These are phyloP conservation scores for Drosophila diplacantha DNA, from an alignment of 2,888 invertebrate genomes.

Conservation along the genomic window DNA sequence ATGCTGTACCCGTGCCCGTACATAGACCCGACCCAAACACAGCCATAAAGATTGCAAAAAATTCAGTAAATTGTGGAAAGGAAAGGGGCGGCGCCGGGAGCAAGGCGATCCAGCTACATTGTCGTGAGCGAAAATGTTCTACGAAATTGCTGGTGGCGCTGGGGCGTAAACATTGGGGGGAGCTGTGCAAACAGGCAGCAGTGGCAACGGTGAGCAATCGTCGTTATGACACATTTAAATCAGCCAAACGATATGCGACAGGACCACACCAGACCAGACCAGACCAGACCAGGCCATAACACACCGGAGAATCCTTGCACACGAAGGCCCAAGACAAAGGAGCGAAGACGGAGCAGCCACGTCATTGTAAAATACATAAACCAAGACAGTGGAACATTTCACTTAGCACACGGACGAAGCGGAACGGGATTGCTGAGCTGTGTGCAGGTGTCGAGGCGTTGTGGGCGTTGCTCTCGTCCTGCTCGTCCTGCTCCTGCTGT, in stretches of 20 bases:
- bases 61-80: conserved; percentile 8
- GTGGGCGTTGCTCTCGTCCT: conserved; percentile 9
- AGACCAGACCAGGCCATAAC: conserved; percentile 37
- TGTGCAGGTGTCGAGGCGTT: conserved; percentile 55
- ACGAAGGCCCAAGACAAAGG: conserved; percentile 49
- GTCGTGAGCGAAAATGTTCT: conserved; percentile 37
- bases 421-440: conserved; percentile 19
- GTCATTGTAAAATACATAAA: conserved; percentile 71
- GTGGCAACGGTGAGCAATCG: conserved; percentile 50
- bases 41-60: conserved; percentile 38
- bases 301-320: conserved; percentile 29
- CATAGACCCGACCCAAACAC: conserved; percentile 10
- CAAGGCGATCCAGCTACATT: conserved; percentile 18
- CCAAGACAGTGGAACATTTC: conserved; percentile 70
- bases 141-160: conserved; percentile 31
- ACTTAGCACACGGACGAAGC: conserved; percentile 53
- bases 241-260: conserved; percentile 70
- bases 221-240: conserved; percentile 74
- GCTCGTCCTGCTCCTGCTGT: conserved; percentile 21
- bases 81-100: conserved; percentile 6
- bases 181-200: conserved; percentile 37
- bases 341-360: conserved; percentile 49
- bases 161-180: conserved; percentile 11
- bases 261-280: conserved; percentile 29
- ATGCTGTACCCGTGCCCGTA: too few species aligned